Conservation (phyloP, 2,113 vertebrate genomes). For the Phyllostomus hastatus region DNA sequence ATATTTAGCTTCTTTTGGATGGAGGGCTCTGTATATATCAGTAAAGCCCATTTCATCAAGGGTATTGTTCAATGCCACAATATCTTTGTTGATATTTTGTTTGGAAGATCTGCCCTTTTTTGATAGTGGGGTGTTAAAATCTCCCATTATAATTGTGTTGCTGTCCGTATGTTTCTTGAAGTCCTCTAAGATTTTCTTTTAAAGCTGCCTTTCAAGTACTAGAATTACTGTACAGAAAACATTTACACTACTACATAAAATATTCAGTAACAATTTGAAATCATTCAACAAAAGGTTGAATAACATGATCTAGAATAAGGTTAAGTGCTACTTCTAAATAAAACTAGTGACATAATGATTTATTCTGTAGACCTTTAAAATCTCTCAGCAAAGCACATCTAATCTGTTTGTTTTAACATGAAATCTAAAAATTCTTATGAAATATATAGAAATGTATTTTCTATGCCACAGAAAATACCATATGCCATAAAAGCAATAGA, state of each 20-base stretch:
- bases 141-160: no score
- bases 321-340: background rate
- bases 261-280: background rate
- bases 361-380: slow-evolving; percentile 25
- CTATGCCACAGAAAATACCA: background rate
- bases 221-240: background rate
- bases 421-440: background rate
- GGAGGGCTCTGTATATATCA: no score
- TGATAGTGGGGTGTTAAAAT: no score
- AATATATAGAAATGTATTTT: background rate
- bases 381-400: background rate
- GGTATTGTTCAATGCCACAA: no score
- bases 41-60: no score
- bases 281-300: background rate
- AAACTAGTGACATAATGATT: slow-evolving; percentile 5
- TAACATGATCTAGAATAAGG: background rate
- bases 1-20: no score
- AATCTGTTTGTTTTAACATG: background rate
- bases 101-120: no score
- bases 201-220: background rate
- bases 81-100: no score
- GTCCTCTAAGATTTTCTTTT: no score
- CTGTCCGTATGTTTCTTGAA: no score
- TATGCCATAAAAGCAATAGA: background rate
- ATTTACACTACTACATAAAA: background rate